A percentile compares a stretch with the other conserved stretches of the same genome.
Conservation (phyloP, 2,888 invertebrate genomes). For the Salpingus planirostris region DNA sequence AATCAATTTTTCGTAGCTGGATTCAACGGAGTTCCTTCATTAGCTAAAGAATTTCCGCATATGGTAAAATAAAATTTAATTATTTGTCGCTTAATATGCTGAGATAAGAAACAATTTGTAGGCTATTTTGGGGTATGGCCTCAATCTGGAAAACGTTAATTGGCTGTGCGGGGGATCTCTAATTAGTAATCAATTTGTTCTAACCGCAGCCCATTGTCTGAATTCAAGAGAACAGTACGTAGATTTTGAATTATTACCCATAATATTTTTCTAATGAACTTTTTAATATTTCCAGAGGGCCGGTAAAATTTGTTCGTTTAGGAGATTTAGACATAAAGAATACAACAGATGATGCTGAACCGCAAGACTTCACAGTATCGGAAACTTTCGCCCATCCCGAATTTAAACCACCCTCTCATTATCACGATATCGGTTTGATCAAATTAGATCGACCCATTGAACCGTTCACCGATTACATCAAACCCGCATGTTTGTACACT, state of each 20-base stretch:
- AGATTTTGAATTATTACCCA: too few relatives aligned
- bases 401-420: slow-evolving; percentile 32
- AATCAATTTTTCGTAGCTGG: too few relatives aligned
- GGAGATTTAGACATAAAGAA: slow-evolving; percentile 13
- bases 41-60: not conserved
- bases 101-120: not conserved
- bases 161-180: slow-evolving; percentile 60
- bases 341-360: slow-evolving; percentile 31
- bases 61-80: not conserved
- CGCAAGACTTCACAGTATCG: slow-evolving; percentile 25
- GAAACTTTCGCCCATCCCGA: slow-evolving; percentile 32
- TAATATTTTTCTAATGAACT: too few relatives aligned
- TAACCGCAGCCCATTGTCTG: slow-evolving; percentile 60
- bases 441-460: slow-evolving; percentile 29
- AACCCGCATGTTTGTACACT: slow-evolving; percentile 39
- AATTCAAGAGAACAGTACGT: slow-evolving; percentile 30
- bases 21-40: too few relatives aligned
- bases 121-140: not conserved
- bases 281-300: slow-evolving; percentile 16
- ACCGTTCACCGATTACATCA: not conserved
- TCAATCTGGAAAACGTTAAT: slow-evolving; percentile 27
- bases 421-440: slow-evolving; percentile 43
- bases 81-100: not conserved
- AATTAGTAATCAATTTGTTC: slow-evolving; percentile 52
- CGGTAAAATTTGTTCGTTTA: slow-evolving; percentile 11